A percentile compares a stretch with the other conserved stretches of the same genome.
These are phyloP conservation scores for Craniophora ligustri DNA, from an alignment of 2,888 invertebrate species.

Conservation along the genomic window DNA sequence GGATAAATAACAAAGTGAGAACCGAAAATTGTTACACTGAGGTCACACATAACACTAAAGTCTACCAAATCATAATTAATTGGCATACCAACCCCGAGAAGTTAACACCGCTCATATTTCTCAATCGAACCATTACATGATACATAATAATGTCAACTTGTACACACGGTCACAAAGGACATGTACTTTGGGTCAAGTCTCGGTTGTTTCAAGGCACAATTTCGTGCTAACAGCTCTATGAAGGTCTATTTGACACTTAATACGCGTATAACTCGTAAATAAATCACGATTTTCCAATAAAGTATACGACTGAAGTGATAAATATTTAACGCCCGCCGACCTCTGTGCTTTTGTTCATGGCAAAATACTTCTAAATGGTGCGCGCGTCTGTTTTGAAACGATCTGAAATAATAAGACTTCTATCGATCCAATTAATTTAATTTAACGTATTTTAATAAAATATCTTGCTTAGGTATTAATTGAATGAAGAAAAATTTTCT, in stretches of 20 bases:
- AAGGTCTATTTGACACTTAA: slow-evolving; percentile 70
- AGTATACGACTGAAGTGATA: slow-evolving; percentile 46
- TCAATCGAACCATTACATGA: slow-evolving; percentile 34
- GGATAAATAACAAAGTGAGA: slow-evolving; percentile 11
- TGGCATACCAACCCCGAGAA: slow-evolving; percentile 3
- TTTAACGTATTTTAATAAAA: too few species aligned
- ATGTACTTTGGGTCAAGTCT: slow-evolving; percentile 33
- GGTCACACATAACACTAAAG: slow-evolving; percentile 2
- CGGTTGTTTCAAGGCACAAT: slow-evolving; percentile 54
- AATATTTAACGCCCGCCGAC: slow-evolving; percentile 49
- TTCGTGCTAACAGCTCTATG: slow-evolving; percentile 51
- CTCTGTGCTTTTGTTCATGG: slow-evolving; percentile 40
- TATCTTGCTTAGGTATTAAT: too few species aligned
- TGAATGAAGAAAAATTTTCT: too few species aligned
- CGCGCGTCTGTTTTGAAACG: slow-evolving; percentile 17
- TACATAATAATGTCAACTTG: slow-evolving; percentile 27
- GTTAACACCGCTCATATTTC: slow-evolving; percentile 25
- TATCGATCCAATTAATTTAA: too few species aligned
- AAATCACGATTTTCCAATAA: slow-evolving; percentile 63
- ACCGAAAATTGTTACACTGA: slow-evolving; percentile 8
- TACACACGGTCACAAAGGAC: slow-evolving; percentile 44
- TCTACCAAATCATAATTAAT: slow-evolving; percentile 20
- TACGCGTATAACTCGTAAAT: slow-evolving; percentile 52
- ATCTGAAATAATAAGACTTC: background rate
- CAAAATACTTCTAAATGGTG: slow-evolving; percentile 26